Percentiles rank a stretch among this genome's conserved stretches.
phyloP scores from a whole-genome alignment of 2,797 vertebrate species.

The Tragopan temminckii region DNA sequence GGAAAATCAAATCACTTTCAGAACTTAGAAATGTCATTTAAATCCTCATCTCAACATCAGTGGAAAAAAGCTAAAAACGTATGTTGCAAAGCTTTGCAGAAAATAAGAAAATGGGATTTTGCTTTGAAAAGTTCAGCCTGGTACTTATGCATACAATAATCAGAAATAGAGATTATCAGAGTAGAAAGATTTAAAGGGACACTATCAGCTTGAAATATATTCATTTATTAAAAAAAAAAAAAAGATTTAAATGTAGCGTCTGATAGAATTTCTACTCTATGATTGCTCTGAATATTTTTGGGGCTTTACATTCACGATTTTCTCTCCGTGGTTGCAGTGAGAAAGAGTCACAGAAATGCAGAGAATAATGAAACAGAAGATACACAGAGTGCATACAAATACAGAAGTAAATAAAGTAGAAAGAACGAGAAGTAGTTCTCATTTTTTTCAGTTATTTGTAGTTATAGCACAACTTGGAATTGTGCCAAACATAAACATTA shows the following conservation, averaged over 20 bases:
- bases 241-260: neutral
- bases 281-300: neutral
- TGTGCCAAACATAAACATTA: conserved; percentile 4
- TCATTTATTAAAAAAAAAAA: neutral
- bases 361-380: conserved; percentile 9
- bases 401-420: conserved; percentile 22
- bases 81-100: neutral
- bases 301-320: neutral
- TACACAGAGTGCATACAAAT: neutral
- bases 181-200: conserved; percentile 23
- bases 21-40: conserved; percentile 43
- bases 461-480: neutral
- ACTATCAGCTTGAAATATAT: conserved; percentile 3
- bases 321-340: neutral
- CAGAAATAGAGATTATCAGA: conserved; percentile 34
- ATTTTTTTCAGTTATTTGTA: conserved; percentile 2
- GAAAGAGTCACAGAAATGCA: neutral
- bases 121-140: conserved; percentile 48
- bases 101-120: conserved; percentile 36
- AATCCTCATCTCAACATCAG: conserved; percentile 26
- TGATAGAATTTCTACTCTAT: conserved; percentile 7
- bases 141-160: conserved; percentile 26
- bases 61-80: conserved; percentile 26
- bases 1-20: conserved; percentile 25
- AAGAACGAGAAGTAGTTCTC: neutral